A percentile compares a stretch with the other conserved stretches of the same genome.
These are phyloP conservation scores for Peromyscus eremicus DNA, from an alignment of 2,797 vertebrate genomes.

Conservation along the genomic window DNA sequence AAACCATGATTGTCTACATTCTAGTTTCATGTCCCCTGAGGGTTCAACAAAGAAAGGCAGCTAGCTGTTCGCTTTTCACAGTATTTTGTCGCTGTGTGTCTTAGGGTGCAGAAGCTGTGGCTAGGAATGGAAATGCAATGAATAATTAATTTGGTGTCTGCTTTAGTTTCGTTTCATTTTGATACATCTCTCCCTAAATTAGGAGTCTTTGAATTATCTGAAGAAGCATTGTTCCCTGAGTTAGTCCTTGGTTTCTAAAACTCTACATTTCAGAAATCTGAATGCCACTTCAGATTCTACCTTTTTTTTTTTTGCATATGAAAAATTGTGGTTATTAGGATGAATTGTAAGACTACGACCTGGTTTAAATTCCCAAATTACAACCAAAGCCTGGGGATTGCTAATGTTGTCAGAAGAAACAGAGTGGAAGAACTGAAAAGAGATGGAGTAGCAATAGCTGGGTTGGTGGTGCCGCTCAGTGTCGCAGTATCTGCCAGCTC, in stretches of 20 bases:
- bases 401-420: neutral
- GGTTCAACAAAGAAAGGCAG: neutral
- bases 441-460: neutral
- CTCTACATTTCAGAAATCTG: constrained; percentile 8
- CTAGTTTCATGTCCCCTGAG: neutral
- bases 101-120: neutral
- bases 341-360: neutral
- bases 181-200: neutral
- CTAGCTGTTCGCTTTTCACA: neutral
- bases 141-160: neutral
- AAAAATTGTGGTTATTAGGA: neutral
- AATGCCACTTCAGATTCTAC: neutral
- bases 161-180: constrained; percentile 4
- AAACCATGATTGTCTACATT: neutral
- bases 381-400: neutral
- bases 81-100: neutral
- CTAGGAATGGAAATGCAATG: neutral
- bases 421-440: neutral
- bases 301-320: neutral
- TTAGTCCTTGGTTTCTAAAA: neutral
- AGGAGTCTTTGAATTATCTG: constrained; percentile 29
- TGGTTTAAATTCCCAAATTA: constrained; percentile 14
- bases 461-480: too few species aligned
- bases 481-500: neutral
- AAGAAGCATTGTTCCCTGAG: neutral